These are phyloP conservation scores for Aporophyla lueneburgensis DNA, from an alignment of 2,888 invertebrate genomes.

Conservation along the genomic window DNA sequence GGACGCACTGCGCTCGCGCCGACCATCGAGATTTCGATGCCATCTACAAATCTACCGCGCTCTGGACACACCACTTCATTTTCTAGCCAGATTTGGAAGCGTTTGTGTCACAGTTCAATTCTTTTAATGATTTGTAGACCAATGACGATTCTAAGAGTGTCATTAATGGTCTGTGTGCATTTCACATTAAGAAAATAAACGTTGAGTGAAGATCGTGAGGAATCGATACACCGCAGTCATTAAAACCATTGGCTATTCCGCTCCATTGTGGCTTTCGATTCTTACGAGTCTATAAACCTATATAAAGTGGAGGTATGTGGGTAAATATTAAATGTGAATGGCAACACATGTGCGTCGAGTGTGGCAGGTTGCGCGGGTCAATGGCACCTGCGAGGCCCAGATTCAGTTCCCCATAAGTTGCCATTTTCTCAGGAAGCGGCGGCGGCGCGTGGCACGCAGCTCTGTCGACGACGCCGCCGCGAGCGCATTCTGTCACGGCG, in stretches of 20 bases:
- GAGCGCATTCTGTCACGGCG: conserved; percentile 88
- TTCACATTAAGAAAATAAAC: conserved; percentile 36
- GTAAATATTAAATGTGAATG: conserved; percentile 85
- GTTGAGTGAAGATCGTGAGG: conserved; percentile 64
- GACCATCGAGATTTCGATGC: conserved; percentile 46
- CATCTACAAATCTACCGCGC: conserved; percentile 47
- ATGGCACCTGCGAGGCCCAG: conserved; percentile 87
- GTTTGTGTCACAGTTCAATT: conserved; percentile 5
- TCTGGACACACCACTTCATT: conserved; percentile 22
- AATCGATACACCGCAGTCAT: conserved; percentile 73
- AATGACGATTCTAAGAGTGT: not conserved
- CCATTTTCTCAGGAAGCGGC: conserved; percentile 89
- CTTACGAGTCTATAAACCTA: conserved; percentile 81
- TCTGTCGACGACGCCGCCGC: conserved; percentile 68
- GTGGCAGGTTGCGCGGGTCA: conserved; percentile 85
- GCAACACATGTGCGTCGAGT: conserved; percentile 83
- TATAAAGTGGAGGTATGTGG: conserved; percentile 78
- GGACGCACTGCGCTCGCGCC: conserved; percentile 69
- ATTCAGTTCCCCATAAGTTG: conserved; percentile 90
- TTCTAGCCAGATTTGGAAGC: conserved; percentile 18
- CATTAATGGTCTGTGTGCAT: not conserved
- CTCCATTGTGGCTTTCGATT: conserved; percentile 79
- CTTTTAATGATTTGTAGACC: not conserved
- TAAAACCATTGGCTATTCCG: conserved; percentile 75
- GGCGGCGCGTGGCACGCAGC: conserved; percentile 74